Conservation (phyloP, 2,888 invertebrate genomes). For the Polydrusus tereticollis region DNA sequence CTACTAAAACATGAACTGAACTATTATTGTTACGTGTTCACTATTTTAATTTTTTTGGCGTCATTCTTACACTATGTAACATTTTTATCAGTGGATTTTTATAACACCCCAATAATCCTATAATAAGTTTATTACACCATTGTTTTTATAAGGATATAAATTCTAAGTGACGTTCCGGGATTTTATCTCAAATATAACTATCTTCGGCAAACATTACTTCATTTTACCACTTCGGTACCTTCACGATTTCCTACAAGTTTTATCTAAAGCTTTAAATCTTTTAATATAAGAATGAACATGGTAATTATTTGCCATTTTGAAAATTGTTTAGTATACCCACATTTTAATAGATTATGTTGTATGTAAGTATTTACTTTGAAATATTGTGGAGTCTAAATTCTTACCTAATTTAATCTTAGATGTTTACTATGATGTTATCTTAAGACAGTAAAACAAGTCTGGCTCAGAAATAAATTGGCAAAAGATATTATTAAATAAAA, state of each 20-base stretch:
- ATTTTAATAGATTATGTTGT: constrained; percentile 8
- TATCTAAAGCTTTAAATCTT: constrained; percentile 30
- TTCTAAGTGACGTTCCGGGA: constrained; percentile 50
- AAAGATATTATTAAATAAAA: too few relatives aligned
- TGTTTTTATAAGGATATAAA: constrained; percentile 56
- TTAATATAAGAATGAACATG: constrained; percentile 10
- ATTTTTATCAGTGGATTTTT: constrained; percentile 23
- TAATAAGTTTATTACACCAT: constrained; percentile 57
- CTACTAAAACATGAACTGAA: too few relatives aligned
- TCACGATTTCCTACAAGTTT: constrained; percentile 1
- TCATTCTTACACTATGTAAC: background rate
- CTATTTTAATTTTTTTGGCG: background rate
- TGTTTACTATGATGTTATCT: background rate
- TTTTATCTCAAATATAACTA: constrained; percentile 56
- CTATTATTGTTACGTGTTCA: background rate
- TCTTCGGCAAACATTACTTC: constrained; percentile 55
- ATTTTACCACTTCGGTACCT: constrained; percentile 13
- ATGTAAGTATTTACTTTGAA: constrained; percentile 4
- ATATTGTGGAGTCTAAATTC: background rate
- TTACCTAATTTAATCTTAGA: background rate
- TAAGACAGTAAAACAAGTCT: background rate
- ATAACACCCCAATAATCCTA: constrained; percentile 22
- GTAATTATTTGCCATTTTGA: constrained; percentile 22
- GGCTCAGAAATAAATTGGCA: too few relatives aligned
- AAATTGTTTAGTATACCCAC: background rate